Evolutionary conservation across 2,797 vertebrate genomes (phyloP).

Genomic region (Pangasius sanitwongsei): DNA sequence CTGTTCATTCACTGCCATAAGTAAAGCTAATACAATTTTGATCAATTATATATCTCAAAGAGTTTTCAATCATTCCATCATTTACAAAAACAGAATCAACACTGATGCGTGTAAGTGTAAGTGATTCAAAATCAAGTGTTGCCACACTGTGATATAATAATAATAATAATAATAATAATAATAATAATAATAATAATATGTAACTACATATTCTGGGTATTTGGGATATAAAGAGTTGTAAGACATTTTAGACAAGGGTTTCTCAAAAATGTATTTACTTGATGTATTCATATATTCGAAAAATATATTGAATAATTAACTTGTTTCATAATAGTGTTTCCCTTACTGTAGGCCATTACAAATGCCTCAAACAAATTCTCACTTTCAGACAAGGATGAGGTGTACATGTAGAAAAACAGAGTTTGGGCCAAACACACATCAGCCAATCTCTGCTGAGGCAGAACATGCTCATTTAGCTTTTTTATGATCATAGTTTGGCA

Average conservation of each 20-base stretch:
- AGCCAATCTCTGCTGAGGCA: conserved; percentile 59
- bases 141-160: background rate
- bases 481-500: conserved; percentile 60
- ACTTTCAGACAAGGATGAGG: background rate
- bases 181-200: background rate
- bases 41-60: background rate
- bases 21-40: background rate
- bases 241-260: background rate
- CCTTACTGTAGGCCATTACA: background rate
- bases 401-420: background rate
- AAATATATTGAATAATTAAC: background rate
- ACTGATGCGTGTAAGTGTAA: background rate
- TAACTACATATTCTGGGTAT: background rate
- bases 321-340: background rate
- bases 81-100: background rate
- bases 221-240: background rate
- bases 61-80: background rate
- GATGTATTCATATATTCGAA: background rate
- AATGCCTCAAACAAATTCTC: background rate
- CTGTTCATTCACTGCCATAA: background rate
- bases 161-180: background rate
- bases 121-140: background rate
- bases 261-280: background rate
- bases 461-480: conserved; percentile 67
- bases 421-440: conserved; percentile 48